Evolutionary conservation across 2,888 invertebrate genomes (phyloP).

Genomic region (Urechis unicinctus): DNA sequence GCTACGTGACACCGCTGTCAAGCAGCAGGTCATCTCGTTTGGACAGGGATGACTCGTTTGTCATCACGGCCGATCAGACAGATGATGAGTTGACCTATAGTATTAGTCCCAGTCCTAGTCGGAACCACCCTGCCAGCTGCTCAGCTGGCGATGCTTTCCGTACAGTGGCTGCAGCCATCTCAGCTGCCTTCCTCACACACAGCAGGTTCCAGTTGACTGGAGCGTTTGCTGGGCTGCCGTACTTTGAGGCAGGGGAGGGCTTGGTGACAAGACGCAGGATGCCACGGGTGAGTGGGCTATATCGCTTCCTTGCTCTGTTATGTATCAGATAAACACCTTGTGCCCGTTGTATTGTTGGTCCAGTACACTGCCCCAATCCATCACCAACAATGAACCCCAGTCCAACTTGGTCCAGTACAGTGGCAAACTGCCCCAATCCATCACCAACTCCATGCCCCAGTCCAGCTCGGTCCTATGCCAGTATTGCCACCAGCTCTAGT

Average conservation of each 20-base stretch:
- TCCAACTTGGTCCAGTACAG: too few relatives aligned
- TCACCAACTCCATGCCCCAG: too few relatives aligned
- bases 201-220: conserved; percentile 14
- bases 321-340: too few relatives aligned
- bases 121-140: background rate
- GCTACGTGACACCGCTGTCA: background rate
- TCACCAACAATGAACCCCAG: too few relatives aligned
- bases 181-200: conserved; percentile 8
- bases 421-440: too few relatives aligned
- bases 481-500: too few relatives aligned
- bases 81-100: conserved; percentile 3
- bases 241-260: conserved; percentile 27
- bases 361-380: too few relatives aligned
- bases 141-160: background rate
- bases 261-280: conserved; percentile 28
- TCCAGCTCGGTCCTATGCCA: too few relatives aligned
- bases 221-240: conserved; percentile 15
- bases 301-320: background rate
- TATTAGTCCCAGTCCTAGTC: background rate
- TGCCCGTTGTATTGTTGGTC: too few relatives aligned
- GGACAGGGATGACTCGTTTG: background rate
- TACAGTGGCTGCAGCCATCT: conserved; percentile 9
- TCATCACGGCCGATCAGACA: background rate
- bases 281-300: conserved; percentile 26
- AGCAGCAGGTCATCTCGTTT: too few relatives aligned